Evolutionary conservation across 92 coral and sea anemone species (phyloP), one percentile per base, ranked within the genome.

Genomic region (Phenganax stokvisi): DNA sequence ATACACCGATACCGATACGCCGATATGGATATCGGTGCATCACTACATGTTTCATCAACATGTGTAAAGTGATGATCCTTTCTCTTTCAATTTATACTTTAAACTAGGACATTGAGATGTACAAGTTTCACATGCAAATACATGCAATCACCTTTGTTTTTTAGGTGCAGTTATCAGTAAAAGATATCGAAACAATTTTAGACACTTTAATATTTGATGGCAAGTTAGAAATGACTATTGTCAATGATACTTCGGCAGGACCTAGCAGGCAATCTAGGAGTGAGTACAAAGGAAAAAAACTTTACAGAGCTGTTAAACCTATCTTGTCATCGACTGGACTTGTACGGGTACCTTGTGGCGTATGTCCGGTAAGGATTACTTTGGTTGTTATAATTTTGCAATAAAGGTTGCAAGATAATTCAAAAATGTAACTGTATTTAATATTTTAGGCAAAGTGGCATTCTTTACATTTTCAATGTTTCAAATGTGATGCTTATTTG

Each of bases 191-290:
- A 71, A 94, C 98, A 65, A 94, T 94, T 54, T 89, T 94, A 28
- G 89, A 90, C 74, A 94, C 98, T 11, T 71, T 94, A 74, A 87
- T 91, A 67, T 94, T 87, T 86, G 98, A 94, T 83, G 98, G 98
- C 53, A 91, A 91, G 74, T 93, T 88, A 20, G 97, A 94, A 81
- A 92, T 85, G 57, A 85, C 90, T 12, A 77, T 91, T 10, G 98
- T 91, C 56, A 90, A 86, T 71, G 97, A 88, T 57, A 84, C 87
- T 67, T 75, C 84, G 13, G 80, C 88, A 51, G 84, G 89, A 74
- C 75, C 80, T 37, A 82, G 90, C 51, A 80, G 90, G 31, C 90
- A 8, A 20, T 20, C 25, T 20, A 79, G 85, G 56, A 96, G 92
- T 15, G 96, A 92, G 56, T 47, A 51, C 57, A 79, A 51, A 63